Conservation (phyloP, 2,888 invertebrate genomes). For the Hirtodrosophila alboralis region DNA sequence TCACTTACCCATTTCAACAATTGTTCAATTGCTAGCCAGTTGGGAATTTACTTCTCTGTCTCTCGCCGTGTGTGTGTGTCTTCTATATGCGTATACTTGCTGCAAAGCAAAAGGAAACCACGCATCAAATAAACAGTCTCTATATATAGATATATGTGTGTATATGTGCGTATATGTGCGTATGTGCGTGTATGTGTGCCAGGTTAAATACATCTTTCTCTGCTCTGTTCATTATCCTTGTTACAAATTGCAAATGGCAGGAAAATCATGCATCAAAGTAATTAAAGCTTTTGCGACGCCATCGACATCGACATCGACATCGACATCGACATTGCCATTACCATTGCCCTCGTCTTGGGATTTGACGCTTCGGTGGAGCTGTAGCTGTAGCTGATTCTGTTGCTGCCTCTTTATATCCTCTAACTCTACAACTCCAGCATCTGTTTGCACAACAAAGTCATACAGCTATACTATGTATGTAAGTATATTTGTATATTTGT, state of each 20-base stretch:
- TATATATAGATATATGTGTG: conserved; percentile 11
- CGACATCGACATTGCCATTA: conserved; percentile 19
- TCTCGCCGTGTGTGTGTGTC: too few species aligned
- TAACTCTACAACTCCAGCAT: conserved; percentile 1
- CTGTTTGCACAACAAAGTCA: conserved; percentile 25
- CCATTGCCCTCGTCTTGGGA: conserved; percentile 55
- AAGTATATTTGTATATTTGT: conserved; percentile 3
- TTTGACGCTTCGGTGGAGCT: conserved; percentile 48
- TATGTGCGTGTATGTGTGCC: conserved; percentile 6
- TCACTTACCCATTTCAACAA: conserved; percentile 68
- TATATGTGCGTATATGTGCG: conserved; percentile 3
- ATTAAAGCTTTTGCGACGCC: conserved; percentile 62
- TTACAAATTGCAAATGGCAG: conserved; percentile 72
- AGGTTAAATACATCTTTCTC: conserved; percentile 51
- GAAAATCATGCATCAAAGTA: conserved; percentile 77
- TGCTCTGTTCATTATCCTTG: conserved; percentile 55
- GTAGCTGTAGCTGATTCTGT: not conserved
- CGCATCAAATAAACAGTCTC: conserved; percentile 39
- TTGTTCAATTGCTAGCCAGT: conserved; percentile 66
- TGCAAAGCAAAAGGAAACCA: conserved; percentile 46
- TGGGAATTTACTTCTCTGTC: conserved; percentile 50
- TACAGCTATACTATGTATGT: conserved; percentile 1
- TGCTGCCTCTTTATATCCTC: conserved; percentile 7
- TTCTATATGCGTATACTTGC: conserved; percentile 45
- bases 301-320: conserved; percentile 20